These are phyloP conservation scores for Tenthredo amoena DNA, from an alignment of 2,888 invertebrate genomes.

Conservation along the genomic window DNA sequence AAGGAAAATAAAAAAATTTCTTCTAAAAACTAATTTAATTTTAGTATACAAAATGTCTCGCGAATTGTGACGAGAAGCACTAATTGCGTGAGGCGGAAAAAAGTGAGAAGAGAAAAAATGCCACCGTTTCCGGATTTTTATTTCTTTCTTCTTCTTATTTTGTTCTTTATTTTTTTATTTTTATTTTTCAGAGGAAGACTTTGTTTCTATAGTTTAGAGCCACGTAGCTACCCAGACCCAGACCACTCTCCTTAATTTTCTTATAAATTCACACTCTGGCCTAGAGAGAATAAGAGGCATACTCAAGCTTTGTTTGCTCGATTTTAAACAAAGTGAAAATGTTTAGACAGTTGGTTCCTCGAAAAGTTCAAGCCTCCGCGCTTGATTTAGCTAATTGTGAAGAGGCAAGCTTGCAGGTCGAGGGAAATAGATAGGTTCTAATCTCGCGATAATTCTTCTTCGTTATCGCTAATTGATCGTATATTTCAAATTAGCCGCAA, in stretches of 20 bases:
- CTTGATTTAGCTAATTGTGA: not conserved
- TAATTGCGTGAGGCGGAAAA: not conserved
- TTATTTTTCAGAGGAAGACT: not conserved
- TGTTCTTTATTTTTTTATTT: not conserved
- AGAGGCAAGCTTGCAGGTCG: not conserved
- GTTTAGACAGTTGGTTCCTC: not conserved
- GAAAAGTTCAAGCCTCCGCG: not conserved
- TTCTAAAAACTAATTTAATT: not conserved
- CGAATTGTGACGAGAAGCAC: not conserved
- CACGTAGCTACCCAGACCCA: not conserved
- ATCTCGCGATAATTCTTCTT: not conserved
- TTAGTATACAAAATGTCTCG: not conserved
- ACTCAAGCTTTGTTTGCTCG: not conserved
- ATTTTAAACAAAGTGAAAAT: not conserved
- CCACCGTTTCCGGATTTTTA: not conserved
- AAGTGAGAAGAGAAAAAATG: not conserved
- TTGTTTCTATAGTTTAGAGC: not conserved
- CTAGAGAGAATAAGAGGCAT: not conserved
- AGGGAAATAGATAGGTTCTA: not conserved
- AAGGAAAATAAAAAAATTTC: too few relatives aligned
- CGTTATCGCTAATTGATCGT: constrained; percentile 17
- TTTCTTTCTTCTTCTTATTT: not conserved
- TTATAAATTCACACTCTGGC: constrained; percentile 1
- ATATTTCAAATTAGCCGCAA: not conserved
- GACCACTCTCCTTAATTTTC: constrained; percentile 19